Base-by-base conservation (phyloP, 2,113 vertebrate species). In the Otolemur garnettii region DNA sequence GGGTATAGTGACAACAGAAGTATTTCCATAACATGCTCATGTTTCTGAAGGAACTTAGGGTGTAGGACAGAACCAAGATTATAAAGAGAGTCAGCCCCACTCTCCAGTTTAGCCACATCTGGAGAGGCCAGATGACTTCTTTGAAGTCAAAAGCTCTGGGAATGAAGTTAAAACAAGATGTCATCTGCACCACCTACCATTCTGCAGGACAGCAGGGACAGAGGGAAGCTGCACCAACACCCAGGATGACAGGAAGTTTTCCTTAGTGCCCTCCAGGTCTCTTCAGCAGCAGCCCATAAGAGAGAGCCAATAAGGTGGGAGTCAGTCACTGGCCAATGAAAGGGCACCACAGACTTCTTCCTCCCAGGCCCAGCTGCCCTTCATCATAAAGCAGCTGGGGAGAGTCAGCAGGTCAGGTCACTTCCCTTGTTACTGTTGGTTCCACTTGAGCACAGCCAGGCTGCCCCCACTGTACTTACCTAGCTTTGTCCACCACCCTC, bases 361-460 rank as follows among this genome's bases (percentile, higher is more conserved):
- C 28, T 57, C 75, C 81, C 18, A 2, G 38, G 7, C n/a, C 6
- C 80, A 35, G 74, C 14, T 33, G 55, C 91, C 72, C 1, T 22
- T 22, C 68, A 24, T 81, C 19, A 75, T 62, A 78, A 30, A 82
- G 88, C 64, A 10, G 30, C 7, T 62, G 15, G 60, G 74, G 50
- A 75, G 83, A 53, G 3, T 57, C 45, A 12, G 0, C 59, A 77
- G 84, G 1, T n/a, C 15, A 14, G 1, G 30, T 13, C 3, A 1
- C 85, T 42, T 78, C 42, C 18, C 45, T 62, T 5, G 55, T 26
- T 21, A 6, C 8, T 50, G 21, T 10, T 19, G 38, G 10, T 35
- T 4, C 10, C 0, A 3, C n/a, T 1, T 0, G 1, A 1, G 0
- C 18, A 0, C 22, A 28, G 53, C 10, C 42, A 35, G 71, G 55